phyloP scores from a whole-genome alignment of 2,888 invertebrate genomes.

The Euplexia lucipara region DNA sequence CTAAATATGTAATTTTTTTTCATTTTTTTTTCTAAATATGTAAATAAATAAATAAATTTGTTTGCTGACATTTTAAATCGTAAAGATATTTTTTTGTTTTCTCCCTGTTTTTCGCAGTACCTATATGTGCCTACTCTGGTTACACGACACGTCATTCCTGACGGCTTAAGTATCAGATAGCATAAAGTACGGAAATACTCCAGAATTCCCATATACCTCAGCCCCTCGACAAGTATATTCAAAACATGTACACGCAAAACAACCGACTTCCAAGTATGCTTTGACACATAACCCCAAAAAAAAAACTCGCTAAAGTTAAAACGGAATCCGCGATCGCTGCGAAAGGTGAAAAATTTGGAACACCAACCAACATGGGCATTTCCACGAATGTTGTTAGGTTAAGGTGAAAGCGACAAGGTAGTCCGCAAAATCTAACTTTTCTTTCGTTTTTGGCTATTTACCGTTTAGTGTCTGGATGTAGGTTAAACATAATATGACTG shows the following conservation, averaged over 20 bases:
- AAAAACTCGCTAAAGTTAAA: slow-evolving; percentile 49
- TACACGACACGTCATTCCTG: slow-evolving; percentile 9
- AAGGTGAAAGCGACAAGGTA: no score
- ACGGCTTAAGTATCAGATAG: slow-evolving; percentile 23
- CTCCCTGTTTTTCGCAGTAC: background rate
- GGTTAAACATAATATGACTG: no score
- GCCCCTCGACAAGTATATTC: slow-evolving; percentile 35
- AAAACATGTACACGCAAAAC: slow-evolving; percentile 60
- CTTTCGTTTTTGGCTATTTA: no score
- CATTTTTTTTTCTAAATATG: no score
- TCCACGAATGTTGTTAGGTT: slow-evolving; percentile 35
- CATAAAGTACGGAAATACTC: slow-evolving; percentile 30
- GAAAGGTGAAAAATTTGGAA: slow-evolving; percentile 34
- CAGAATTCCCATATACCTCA: slow-evolving; percentile 35
- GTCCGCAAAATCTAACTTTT: no score
- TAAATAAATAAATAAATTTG: no score
- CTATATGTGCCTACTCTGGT: no score
- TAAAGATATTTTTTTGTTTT: background rate
- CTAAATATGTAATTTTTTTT: no score
- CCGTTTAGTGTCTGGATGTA: no score
- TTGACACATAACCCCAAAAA: slow-evolving; percentile 56
- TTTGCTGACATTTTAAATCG: background rate
- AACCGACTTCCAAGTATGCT: slow-evolving; percentile 60
- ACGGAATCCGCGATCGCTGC: slow-evolving; percentile 32
- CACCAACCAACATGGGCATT: slow-evolving; percentile 29